phyloP scores from a whole-genome alignment of 2,888 invertebrate genomes.

The Apomyelois bistriatella region DNA sequence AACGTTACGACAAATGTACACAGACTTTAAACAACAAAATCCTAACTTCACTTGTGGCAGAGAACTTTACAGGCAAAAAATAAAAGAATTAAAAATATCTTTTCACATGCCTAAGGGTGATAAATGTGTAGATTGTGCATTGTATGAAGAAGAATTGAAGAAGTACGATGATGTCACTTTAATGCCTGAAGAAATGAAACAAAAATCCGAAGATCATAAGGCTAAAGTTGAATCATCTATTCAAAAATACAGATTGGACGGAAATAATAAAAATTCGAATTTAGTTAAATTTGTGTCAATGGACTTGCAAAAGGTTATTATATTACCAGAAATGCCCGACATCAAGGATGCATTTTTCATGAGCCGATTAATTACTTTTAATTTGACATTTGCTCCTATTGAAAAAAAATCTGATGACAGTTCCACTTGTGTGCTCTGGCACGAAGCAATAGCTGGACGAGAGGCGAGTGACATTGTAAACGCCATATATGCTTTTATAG shows the following conservation, averaged over 20 bases:
- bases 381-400: background rate
- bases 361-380: background rate
- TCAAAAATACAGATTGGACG: background rate
- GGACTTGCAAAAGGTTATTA: background rate
- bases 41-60: background rate
- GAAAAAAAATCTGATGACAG: background rate
- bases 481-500: background rate
- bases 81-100: conserved; percentile 11
- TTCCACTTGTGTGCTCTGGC: background rate
- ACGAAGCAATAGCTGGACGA: background rate
- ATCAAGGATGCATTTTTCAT: background rate
- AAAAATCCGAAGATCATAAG: background rate
- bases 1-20: conserved; percentile 9
- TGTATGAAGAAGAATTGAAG: conserved; percentile 12
- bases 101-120: conserved; percentile 12
- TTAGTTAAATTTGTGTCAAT: background rate
- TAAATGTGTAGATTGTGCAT: conserved; percentile 9
- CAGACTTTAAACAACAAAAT: background rate
- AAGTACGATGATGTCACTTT: conserved; percentile 5
- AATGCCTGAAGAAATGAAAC: background rate
- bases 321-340: background rate
- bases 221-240: background rate
- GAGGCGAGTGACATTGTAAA: background rate
- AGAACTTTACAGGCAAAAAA: background rate
- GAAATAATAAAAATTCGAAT: background rate